phyloP scores from a whole-genome alignment of 2,113 vertebrate species.

The Lucifuga dentata region DNA sequence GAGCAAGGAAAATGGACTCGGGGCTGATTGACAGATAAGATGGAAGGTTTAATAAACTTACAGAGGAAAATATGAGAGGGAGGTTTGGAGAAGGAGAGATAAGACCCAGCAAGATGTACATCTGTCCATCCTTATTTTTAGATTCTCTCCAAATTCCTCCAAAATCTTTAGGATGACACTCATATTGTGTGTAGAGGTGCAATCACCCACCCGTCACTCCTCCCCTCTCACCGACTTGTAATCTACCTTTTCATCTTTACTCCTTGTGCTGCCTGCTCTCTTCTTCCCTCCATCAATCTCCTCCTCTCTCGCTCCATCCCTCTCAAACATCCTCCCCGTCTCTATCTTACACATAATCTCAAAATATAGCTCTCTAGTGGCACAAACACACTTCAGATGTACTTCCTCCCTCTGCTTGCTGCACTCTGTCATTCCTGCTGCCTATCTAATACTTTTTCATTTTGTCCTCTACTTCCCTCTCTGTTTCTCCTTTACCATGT shows the following conservation, averaged over 20 bases:
- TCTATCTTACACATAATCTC: slow-evolving; percentile 55
- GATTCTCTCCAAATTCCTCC: slow-evolving; percentile 42
- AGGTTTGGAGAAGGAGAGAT: slow-evolving; percentile 24
- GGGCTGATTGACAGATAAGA: slow-evolving; percentile 54
- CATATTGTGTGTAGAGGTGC: slow-evolving; percentile 61
- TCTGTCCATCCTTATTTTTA: slow-evolving; percentile 23
- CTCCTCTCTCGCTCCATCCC: slow-evolving; percentile 40
- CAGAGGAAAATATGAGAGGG: slow-evolving; percentile 17
- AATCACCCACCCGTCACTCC: slow-evolving; percentile 48
- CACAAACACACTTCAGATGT: slow-evolving; percentile 51
- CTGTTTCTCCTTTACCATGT: slow-evolving; percentile 45
- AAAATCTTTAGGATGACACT: slow-evolving; percentile 48
- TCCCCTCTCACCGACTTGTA: slow-evolving; percentile 46
- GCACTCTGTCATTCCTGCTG: slow-evolving; percentile 30
- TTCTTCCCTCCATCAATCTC: slow-evolving; percentile 50
- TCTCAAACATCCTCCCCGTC: slow-evolving; percentile 45
- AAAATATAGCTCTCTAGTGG: slow-evolving; percentile 59
- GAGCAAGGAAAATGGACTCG: slow-evolving; percentile 29
- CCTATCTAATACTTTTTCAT: slow-evolving; percentile 49
- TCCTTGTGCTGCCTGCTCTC: slow-evolving; percentile 28
- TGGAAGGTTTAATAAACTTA: neutral
- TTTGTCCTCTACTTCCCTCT: slow-evolving; percentile 45
- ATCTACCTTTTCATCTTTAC: slow-evolving; percentile 63
- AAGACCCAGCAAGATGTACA: slow-evolving; percentile 31
- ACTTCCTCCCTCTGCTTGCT: slow-evolving; percentile 1